phyloP scores from a whole-genome alignment of 2,888 invertebrate species.

The Amblyteles armatorius region DNA sequence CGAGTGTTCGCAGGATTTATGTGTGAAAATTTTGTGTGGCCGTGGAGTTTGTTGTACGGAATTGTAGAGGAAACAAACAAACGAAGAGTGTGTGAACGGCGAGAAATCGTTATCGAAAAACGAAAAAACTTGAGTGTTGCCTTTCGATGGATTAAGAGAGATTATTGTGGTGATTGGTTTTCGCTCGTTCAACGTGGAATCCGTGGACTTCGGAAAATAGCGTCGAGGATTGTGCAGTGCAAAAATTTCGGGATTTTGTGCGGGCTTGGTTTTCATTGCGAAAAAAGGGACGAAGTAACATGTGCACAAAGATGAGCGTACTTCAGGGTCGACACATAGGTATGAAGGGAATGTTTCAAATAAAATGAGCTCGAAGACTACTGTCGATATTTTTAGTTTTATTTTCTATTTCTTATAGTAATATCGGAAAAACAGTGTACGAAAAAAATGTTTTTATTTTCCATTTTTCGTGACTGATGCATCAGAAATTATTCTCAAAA shows the following conservation, averaged over 20 bases:
- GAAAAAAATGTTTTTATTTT: too few relatives aligned
- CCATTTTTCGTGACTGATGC: too few relatives aligned
- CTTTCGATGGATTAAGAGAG: neutral
- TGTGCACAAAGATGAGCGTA: conserved; percentile 84
- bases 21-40: conserved; percentile 25
- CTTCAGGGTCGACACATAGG: conserved; percentile 84
- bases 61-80: neutral
- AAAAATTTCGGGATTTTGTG: conserved; percentile 26
- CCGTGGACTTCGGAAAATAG: conserved; percentile 7
- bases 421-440: too few relatives aligned
- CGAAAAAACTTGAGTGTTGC: conserved; percentile 2
- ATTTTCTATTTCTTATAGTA: neutral
- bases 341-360: conserved; percentile 71
- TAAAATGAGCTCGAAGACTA: neutral
- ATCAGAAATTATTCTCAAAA: too few relatives aligned
- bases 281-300: conserved; percentile 66
- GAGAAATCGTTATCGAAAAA: neutral
- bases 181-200: neutral
- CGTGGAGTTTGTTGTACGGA: conserved; percentile 1
- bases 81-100: conserved; percentile 33
- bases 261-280: conserved; percentile 5
- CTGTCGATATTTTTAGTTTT: neutral
- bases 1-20: neutral
- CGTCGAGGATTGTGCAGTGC: conserved; percentile 22
- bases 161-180: conserved; percentile 17